These are phyloP conservation scores for Coptodon bakossiorum DNA, from an alignment of 2,113 vertebrate genomes.

Conservation along the genomic window DNA sequence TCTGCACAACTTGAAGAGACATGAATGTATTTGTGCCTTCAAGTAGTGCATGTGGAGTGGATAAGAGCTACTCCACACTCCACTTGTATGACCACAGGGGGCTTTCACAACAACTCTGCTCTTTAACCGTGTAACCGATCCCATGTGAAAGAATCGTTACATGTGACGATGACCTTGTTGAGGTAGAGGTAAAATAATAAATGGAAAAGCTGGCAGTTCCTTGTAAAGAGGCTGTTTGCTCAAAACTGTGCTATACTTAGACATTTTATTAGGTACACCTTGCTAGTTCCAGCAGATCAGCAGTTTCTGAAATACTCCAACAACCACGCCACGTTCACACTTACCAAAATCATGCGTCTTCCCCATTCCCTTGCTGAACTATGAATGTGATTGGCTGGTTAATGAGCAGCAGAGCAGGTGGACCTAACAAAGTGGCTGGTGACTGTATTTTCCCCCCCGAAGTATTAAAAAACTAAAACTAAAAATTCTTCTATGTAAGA, in stretches of 20 bases:
- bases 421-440: neutral
- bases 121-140: neutral
- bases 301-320: neutral
- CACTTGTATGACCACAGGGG: neutral
- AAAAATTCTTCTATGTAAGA: neutral
- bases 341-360: neutral
- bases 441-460: neutral
- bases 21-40: neutral
- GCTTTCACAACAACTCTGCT: neutral
- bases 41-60: neutral
- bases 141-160: neutral
- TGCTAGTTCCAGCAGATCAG: neutral
- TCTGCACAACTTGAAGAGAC: neutral
- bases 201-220: neutral
- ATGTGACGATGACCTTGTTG: neutral
- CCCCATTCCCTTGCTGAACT: neutral
- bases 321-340: rapidly evolving
- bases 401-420: neutral
- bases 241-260: neutral
- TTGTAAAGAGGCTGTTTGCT: neutral
- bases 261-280: neutral
- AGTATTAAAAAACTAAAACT: neutral
- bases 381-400: neutral
- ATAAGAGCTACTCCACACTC: neutral
- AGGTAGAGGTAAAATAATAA: constrained; percentile 31